Base-by-base conservation (phyloP, 2,113 vertebrate species). In the Furnarius figulus region DNA sequence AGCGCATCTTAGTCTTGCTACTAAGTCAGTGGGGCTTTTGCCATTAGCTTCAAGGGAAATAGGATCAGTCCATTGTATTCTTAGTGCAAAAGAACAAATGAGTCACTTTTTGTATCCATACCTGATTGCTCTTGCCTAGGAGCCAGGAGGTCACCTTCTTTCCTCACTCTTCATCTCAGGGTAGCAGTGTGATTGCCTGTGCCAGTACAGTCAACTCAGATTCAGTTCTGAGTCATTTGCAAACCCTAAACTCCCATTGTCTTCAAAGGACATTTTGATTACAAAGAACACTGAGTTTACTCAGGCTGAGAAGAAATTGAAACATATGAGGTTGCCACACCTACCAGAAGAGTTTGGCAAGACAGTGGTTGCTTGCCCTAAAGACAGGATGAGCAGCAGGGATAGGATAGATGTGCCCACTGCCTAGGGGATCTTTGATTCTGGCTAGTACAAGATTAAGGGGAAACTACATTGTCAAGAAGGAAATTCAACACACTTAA, bases 181-280 rank as follows among this genome's bases (percentile, higher is more conserved):
- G 68, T 93, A 95, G 63, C 74, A 70, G 42, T 47, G 47, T 27
- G n/a, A 80, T 85, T 80, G 37, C 52, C 19, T 61, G 68, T 93
- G 85, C 93, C 78, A 75, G 16, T 90, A 79, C 80, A 66, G 63
- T 88, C 50, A 84, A 83, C 67, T 94, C 33, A 15, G 42, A 87
- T 94, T 91, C 87, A 86, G 44, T 92, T 92, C 90, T 96, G 96
- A 94, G 90, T 97, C 96, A 97, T 85, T 55, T 93, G 55, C 80
- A 94, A 95, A 50, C 77, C 50, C 52, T 92, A 46, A 87, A 80
- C 79, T 96, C 63, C 55, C 52, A 68, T 78, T 95, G 95, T 90
- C 93, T 96, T 97, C 92, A 97, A 97, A 96, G 92, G 83, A 77
- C 65, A 14, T 89, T 93, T 71, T 80, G 86, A 95, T 97, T 96